Conservation (phyloP, 2,888 invertebrate genomes). For the Spicauda simplicius region DNA sequence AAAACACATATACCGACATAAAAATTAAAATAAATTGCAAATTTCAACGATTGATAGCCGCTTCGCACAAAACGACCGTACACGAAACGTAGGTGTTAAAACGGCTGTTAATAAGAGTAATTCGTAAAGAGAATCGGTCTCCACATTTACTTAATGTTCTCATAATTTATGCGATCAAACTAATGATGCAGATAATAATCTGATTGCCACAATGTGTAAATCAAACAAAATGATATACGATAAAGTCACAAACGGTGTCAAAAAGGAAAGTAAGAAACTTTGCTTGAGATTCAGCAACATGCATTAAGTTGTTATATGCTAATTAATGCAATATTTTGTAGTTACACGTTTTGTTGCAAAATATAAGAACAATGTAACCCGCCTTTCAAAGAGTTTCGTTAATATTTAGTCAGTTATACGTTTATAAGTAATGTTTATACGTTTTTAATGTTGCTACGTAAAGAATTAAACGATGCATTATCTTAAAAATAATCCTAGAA, state of each 20-base stretch:
- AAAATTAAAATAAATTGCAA: constrained; percentile 5
- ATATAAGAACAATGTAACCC: no score
- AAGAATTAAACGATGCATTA: no score
- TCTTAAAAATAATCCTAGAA: no score
- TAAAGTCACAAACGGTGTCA: not conserved
- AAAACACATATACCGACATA: not conserved
- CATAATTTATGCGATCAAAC: not conserved
- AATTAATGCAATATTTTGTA: not conserved
- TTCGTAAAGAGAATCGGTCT: not conserved
- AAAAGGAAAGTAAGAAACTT: not conserved
- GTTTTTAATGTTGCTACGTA: no score
- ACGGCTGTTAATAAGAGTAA: constrained; percentile 1
- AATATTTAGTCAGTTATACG: no score
- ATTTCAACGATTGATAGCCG: not conserved
- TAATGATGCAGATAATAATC: constrained; percentile 1
- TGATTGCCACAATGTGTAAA: constrained; percentile 3
- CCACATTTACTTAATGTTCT: not conserved
- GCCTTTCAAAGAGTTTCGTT: no score
- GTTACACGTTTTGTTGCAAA: no score
- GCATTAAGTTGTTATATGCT: not conserved
- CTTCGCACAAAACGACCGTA: not conserved
- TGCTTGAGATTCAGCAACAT: not conserved
- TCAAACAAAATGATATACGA: not conserved
- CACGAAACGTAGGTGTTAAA: constrained; percentile 2
- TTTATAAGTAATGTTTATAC: no score